Base-by-base conservation (phyloP, 2,113 vertebrate genomes). In the Colius striatus region DNA sequence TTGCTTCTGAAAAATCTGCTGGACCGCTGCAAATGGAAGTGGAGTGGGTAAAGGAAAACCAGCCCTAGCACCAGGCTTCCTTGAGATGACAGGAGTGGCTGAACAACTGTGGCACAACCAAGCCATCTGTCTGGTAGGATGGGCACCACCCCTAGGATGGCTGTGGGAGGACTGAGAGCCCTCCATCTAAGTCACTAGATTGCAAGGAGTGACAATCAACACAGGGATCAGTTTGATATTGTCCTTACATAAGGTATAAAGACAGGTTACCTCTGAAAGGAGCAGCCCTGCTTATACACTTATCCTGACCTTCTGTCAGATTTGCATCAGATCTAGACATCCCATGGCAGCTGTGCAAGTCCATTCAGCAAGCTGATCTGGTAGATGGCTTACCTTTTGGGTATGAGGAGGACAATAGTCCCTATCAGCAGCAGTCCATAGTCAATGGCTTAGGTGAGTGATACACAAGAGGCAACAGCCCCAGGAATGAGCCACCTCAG, bases 91-190 rank as follows among this genome's bases (percentile, higher is more conserved):
- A 68, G 36, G 23, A 51, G 30, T 86, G 48, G 62, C 30, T 88
- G 26, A 58, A 51, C 57, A 91, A 84, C 55, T 54, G 73, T 0
- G 3, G 27, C 21, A 27, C 0, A 1, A 30, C 50, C 2, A 2
- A 73, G 36, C 60, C 68, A 78, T 84, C 78, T 78, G 70, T 67
- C 61, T 53, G 4, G 5, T 47, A 36, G 55, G 25, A 48, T 88
- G 80, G 54, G 15, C 22, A 89, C 15, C 50, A 63, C n/a, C 0
- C 0, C 4, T 0, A 80, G 22, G 17, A 66, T 1, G 20, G n/a
- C 36, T 51, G 43, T 14, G 29, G 16, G 19, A 86, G 9, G 32
- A 55, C 23, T 5, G 5, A 65, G 11, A 72, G 5, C 11, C 22
- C 13, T 70, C 54, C 7, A 2, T 22, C 41, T 61, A 61, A 76